Base-by-base conservation (phyloP, 2,888 invertebrate species). In the Hartigia nigra region DNA sequence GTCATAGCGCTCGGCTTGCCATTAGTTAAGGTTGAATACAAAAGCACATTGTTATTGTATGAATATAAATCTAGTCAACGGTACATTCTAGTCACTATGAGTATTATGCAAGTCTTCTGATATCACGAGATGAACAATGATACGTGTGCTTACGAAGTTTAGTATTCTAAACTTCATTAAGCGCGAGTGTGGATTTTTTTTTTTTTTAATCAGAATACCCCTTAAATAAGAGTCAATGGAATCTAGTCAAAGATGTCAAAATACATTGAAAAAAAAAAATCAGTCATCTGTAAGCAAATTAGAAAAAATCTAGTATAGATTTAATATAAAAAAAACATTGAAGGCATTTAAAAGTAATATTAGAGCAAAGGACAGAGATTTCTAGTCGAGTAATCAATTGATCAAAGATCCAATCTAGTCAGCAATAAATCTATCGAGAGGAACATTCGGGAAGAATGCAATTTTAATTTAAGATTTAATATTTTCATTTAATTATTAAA, bases 361-460 rank as follows among this genome's bases (percentile, higher is more conserved):
- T 23, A 23, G 55, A 55, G 23, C 23, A 55, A 55, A 23, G 55
- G 14, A 72, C 1, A 72, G 9, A 72, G 9, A 72, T 32, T 72
- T 72, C 72, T 72, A 72, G 72, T 72, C 72, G 31, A 72, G 9
- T 32, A 31, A 72, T 72, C 32, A 32, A 9, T 72, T 23, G 5
- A 55, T 55, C 55, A 55, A 55, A 55, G 55, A 55, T 23, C 23
- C 23, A 55, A 55, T 55, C 55, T 55, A 55, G 55, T 55, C 55
- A 23, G 55, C 9, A 55, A 23, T 5, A 55, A 55, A 55, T 55
- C 9, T 55, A 55, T 55, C 55, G 55, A 23, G 55, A 14, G 34
- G 12, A 2, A 74, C 78, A n/a, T 81, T 77, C 70, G 86, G 86
- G 81, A 82, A 82, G 70, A 84, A 83, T 85, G 87, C 87, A 87